A percentile compares a stretch with the other conserved stretches of the same genome.
Conservation (phyloP, 2,113 vertebrate genomes). For the Corydoras maculifer region DNA sequence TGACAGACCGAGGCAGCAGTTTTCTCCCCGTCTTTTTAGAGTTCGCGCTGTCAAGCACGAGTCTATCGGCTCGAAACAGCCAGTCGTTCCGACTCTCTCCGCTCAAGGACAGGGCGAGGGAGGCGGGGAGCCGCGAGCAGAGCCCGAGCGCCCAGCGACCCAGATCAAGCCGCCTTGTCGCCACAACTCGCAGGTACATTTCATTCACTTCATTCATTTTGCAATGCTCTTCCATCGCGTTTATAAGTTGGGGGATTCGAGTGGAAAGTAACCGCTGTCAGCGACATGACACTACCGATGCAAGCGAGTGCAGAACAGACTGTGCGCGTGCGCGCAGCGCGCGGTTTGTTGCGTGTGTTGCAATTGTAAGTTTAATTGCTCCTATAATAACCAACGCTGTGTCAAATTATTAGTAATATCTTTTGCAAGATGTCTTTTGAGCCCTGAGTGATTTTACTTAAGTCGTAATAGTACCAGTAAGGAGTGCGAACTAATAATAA, state of each 20-base stretch:
- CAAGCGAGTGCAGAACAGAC: neutral
- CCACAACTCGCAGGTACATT: slow-evolving; percentile 42
- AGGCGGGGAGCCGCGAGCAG: slow-evolving; percentile 4
- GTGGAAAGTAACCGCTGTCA: neutral
- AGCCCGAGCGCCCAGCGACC: neutral
- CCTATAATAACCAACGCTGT: too few relatives aligned
- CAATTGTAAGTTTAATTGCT: too few relatives aligned
- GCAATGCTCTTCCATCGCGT: neutral
- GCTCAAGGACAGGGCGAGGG: slow-evolving; percentile 38
- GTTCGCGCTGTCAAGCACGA: neutral
- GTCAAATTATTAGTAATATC: too few relatives aligned
- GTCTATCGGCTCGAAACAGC: neutral
- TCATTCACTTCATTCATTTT: slow-evolving; percentile 7
- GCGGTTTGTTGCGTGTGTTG: slow-evolving; percentile 16
- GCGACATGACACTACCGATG: neutral
- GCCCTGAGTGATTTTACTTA: too few relatives aligned
- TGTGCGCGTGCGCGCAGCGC: neutral
- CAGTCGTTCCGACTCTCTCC: slow-evolving; percentile 27
- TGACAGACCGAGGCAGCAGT: slow-evolving; percentile 25
- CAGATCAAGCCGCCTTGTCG: slow-evolving; percentile 23
- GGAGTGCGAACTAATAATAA: too few relatives aligned
- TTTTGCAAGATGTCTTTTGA: too few relatives aligned
- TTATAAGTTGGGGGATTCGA: neutral
- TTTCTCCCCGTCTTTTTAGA: neutral
- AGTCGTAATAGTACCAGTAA: too few relatives aligned